Base-by-base conservation (phyloP, 2,888 invertebrate species). In the Buathra laborator region DNA sequence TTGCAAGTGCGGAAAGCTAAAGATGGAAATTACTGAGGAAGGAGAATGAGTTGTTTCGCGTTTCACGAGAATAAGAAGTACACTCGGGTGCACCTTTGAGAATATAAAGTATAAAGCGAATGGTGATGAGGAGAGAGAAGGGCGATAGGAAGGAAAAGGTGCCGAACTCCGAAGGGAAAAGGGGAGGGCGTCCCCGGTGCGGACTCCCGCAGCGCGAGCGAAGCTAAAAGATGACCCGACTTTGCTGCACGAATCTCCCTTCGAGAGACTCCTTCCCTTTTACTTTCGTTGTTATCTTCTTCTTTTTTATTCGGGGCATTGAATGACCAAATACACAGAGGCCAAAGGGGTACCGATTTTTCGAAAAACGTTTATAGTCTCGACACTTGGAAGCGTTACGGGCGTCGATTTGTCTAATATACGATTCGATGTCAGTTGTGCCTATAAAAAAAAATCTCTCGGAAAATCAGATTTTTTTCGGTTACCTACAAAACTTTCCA, bases 161-260 rank as follows among this genome's bases (percentile, higher is more conserved):
- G 76, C 56, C 77, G 77, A 84, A 80, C 80, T 71, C 70, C 79
- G 79, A 62, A 76, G 70, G 68, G 72, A 66, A 80, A 53, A 64
- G 76, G 67, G 46, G 75, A 75, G 72, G 72, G 48, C 80, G 44
- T 37, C 37, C 37, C 66, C 77, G 62, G 62, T 53, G 68, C 51
- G 89, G 85, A 89, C 89, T 89, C 90, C 91, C 88, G 91, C 88
- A 85, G 91, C 66, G 82, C 86, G 90, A 88, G 76, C 83, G 85
- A 79, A 84, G 89, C 84, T 90, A 90, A 91, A 91, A 91, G 90
- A 92, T 89, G 89, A 89, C 74, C 87, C 81, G 80, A 46, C 86
- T 66, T 37, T 44, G 72, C 56, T 68, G 78, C 83, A 75, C 75
- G 75, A 75, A 64, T 48, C 51, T 51, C 48, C 32, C 46, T 64